Evolutionary conservation across 2,888 invertebrate species (phyloP), one percentile per base, ranked within the genome.

Genomic region (Lutraria lutraria): DNA sequence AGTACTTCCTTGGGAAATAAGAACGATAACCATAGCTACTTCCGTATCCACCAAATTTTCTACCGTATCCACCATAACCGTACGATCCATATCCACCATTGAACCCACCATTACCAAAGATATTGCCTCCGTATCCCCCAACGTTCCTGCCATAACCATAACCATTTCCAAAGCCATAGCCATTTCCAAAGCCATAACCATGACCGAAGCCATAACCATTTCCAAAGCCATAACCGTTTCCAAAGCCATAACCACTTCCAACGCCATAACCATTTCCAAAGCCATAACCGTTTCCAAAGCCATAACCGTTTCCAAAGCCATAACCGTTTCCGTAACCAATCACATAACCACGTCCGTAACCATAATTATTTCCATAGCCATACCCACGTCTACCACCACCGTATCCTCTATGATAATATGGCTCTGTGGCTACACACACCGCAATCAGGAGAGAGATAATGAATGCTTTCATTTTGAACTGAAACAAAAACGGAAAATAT

Each of bases 31-130:
- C 56, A 56, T 13, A 3, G 56, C 12, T 8, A 56, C 56, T 12
- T 68, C 25, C n/a, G 63, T 68, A 68, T 12, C 63, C 25, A 25
- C 72, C 82, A 0, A 6, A 34, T 3, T 82, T 82, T 0, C 68
- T 31, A 19, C 87, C 76, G 54, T 53, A 82, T 0, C 83, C 82
- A 19, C 87, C 76, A 16, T 43, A 43, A 43, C 86, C 53, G 15
- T 31, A 54, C 87, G 83, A 21, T 29, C 68, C 82, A n/a, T 34
- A 53, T 19, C 85, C 85, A 29, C 79, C 85, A 19, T 80, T 80
- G 25, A 13, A 53, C n/a, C n/a, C n/a, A n/a, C n/a, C n/a, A n/a
- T n/a, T n/a, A n/a, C n/a, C n/a, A n/a, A n/a, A n/a, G n/a, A n/a
- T n/a, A n/a, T n/a, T 54, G 76, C 63, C 63, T 3, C 63, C 63